Evolutionary conservation across 2,888 invertebrate species (phyloP), one percentile per base, ranked within the genome.

Genomic region (Rhagonycha lutea): DNA sequence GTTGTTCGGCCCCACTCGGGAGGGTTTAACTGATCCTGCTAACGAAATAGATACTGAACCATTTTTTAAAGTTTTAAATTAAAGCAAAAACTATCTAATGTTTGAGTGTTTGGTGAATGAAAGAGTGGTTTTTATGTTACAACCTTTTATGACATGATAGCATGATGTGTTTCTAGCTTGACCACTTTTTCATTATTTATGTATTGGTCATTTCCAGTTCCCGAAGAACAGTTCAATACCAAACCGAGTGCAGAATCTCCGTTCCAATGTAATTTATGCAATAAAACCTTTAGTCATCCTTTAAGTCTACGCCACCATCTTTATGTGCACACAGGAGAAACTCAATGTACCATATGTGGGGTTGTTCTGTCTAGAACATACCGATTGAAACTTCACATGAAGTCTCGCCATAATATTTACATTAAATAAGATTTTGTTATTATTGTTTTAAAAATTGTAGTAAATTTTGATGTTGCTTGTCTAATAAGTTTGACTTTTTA

Each of bases 301-400:
- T 69, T 69, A 69, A 69, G 69, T 69, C 26, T 69, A 47, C 32
- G 14, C 11, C 69, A 69, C 8, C 69, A 69, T 61, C 69, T 47
- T n/a, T 47, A 69, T 26, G 69, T 69, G 18, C 69, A 69, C 23
- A 60, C 18, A 47, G 69, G 69, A 69, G 61, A 18, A n/a, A 69
- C 69, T 1, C 18, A 32, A 14, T 69, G 69, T 23, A 10, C 60
- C 26, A 61, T 69, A 32, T 69, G 69, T 69, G 47, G 47, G 23
- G 32, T 60, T 18, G 69, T 69, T 69, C 60, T 60, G 18, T 69
- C 69, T 26, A 32, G 69, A 18, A 69, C 18, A 26, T 32, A 60
- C 24, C 28, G 60, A 12, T 24, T 69, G 69, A 69, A 69, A 18
- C 18, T 24, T 18, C 69, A 69, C 47, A 32, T 69, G 69, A 32